Evolutionary conservation across 1,140 invertebrate species (phyloP).

Genomic region (Panagrolaimus sp.): DNA sequence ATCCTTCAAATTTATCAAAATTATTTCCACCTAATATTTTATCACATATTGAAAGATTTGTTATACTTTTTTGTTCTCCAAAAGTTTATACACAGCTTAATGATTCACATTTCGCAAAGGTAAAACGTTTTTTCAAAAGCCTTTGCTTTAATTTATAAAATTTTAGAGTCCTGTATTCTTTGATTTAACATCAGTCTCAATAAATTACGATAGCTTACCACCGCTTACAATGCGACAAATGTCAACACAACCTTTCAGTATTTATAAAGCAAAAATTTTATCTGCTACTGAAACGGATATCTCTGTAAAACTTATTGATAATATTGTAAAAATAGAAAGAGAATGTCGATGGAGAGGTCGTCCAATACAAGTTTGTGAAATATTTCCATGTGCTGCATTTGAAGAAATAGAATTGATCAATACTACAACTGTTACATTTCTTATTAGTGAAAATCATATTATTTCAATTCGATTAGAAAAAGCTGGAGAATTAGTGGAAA

Average conservation of each 20-base stretch:
- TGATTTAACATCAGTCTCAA: constrained; percentile 6
- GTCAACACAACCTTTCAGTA: constrained; percentile 12
- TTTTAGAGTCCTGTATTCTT: constrained; percentile 19
- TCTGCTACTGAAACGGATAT: constrained; percentile 21
- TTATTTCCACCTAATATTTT: constrained; percentile 17
- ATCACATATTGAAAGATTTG: constrained; percentile 18
- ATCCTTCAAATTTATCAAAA: constrained; percentile 16
- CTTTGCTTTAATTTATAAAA: constrained; percentile 2
- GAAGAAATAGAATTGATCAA: constrained; percentile 22
- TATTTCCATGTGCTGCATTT: constrained; percentile 23
- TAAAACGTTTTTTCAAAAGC: constrained; percentile 6
- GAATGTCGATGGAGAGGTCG: constrained; percentile 18
- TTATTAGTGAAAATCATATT: constrained; percentile 20
- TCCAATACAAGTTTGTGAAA: constrained; percentile 15
- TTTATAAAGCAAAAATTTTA: constrained; percentile 17
- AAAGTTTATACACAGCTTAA: constrained; percentile 19
- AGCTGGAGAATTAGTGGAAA: constrained; percentile 17
- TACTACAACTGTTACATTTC: constrained; percentile 15
- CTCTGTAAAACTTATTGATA: constrained; percentile 23
- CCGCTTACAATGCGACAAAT: constrained; percentile 16
- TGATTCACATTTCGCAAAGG: constrained; percentile 14
- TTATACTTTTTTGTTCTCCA: constrained; percentile 19
- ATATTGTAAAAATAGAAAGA: constrained; percentile 20
- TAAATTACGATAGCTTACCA: constrained; percentile 15
- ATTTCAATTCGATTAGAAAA: constrained; percentile 18